Base-by-base conservation (phyloP, 2,113 vertebrate genomes). In the Trogon surrucura region DNA sequence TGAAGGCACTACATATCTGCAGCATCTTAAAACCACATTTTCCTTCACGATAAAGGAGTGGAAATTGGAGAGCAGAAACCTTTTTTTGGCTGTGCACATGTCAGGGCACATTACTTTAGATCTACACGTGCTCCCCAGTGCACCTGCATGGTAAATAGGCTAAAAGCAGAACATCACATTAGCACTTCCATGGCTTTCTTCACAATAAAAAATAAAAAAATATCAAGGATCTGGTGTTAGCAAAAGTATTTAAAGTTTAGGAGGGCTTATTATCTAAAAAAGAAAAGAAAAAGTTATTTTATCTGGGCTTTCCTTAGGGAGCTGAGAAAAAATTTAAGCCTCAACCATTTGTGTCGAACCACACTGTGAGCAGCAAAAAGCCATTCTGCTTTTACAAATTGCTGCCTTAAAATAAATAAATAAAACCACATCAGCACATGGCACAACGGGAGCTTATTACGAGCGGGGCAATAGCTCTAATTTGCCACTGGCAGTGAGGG, bases 281-380 rank as follows among this genome's bases (percentile, higher is more conserved):
- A 48, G 45, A 16, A 16, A 47, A 12, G 41, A 45, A 77, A 19
- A 8, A 29, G 9, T 9, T 44, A 3, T 62, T 90, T 58, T 38
- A 36, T 16, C 22, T 58, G 11, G 15, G 5, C 10, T 17, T 91
- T 88, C 44, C 45, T 45, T 19, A 62, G 14, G 6, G 11, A 6
- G 30, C 60, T 66, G 8, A 32, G 9, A 15, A 83, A 36, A 36
- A 91, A 54, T 30, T 32, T 41, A n/a, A 86, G 32, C 56, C 21
- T 41, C 45, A 17, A 6, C 6, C 13, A 36, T 11, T 70, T 27
- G 25, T 17, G 9, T 1, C 8, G 1, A 85, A 29, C 3, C 10
- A 38, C 10, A 44, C 0, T 1, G 5, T 0, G 0, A 74, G 25
- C 21, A 66, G 13, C 20, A 66, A 66, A 60, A 62, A 7, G 41